phyloP scores from a whole-genome alignment of 2,888 invertebrate genomes.

The Drosophila prolongata region DNA sequence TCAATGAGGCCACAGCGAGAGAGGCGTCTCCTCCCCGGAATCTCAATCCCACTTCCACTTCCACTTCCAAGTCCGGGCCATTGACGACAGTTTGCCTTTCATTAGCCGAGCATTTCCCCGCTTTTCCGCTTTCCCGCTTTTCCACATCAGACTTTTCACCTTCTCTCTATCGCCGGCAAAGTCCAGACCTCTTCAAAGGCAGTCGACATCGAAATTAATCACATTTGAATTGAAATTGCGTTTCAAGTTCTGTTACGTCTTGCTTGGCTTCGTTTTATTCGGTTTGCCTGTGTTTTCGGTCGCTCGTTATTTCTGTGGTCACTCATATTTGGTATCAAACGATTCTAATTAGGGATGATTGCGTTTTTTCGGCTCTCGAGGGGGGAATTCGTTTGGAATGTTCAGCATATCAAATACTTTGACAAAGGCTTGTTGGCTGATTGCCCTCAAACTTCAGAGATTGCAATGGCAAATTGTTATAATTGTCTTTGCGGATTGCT shows the following conservation, averaged over 20 bases:
- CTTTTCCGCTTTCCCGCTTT: slow-evolving; percentile 10
- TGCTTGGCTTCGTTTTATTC: slow-evolving; percentile 17
- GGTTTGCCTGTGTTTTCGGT: not conserved
- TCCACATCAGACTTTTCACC: not conserved
- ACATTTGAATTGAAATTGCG: slow-evolving; percentile 69
- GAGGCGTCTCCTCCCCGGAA: slow-evolving; percentile 10
- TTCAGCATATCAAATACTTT: not conserved
- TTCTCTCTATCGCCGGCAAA: slow-evolving; percentile 1
- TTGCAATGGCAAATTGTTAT: not conserved
- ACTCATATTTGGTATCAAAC: slow-evolving; percentile 33
- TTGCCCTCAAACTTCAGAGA: not conserved
- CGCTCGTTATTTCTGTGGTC: slow-evolving; percentile 10
- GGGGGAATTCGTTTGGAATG: not conserved
- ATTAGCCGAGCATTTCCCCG: slow-evolving; percentile 44
- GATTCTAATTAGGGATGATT: slow-evolving; percentile 22
- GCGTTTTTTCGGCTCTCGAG: not conserved
- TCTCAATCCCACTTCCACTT: slow-evolving; percentile 11
- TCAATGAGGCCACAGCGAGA: slow-evolving; percentile 17
- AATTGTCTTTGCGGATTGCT: not conserved
- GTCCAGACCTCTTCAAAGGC: slow-evolving; percentile 62
- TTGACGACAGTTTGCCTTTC: slow-evolving; percentile 32
- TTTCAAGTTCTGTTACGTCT: slow-evolving; percentile 40
- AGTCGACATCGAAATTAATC: slow-evolving; percentile 64
- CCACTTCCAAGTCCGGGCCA: slow-evolving; percentile 8
- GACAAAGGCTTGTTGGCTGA: not conserved